A percentile compares a stretch with the other conserved stretches of the same genome.
phyloP scores from a whole-genome alignment of 2,888 invertebrate genomes.

The Oligia fasciuncula region DNA sequence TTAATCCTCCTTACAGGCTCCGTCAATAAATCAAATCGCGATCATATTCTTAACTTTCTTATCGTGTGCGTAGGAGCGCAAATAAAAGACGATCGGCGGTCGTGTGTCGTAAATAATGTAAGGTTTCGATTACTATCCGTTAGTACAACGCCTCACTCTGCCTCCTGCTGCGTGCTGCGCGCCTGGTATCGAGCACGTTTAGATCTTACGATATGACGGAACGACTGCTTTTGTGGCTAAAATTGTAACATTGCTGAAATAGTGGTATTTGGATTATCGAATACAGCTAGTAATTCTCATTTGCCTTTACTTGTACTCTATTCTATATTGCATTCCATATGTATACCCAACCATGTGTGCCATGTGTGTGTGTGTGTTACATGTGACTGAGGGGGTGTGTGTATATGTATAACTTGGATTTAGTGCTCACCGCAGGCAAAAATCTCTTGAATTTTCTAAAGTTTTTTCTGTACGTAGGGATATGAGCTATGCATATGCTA shows the following conservation, averaged over 20 bases:
- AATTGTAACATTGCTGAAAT: not conserved
- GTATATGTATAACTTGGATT: too few species aligned
- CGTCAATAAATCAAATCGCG: constrained; percentile 47
- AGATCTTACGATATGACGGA: constrained; percentile 50
- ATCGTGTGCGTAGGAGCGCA: constrained; percentile 73
- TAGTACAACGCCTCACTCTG: constrained; percentile 75
- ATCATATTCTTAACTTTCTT: constrained; percentile 51
- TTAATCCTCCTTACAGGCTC: constrained; percentile 35
- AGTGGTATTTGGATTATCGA: not conserved
- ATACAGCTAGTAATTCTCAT: not conserved
- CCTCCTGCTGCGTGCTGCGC: constrained; percentile 77
- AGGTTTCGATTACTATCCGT: constrained; percentile 82
- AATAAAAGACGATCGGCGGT: constrained; percentile 77
- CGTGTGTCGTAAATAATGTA: constrained; percentile 77
- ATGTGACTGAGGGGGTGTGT: too few species aligned
- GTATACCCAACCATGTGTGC: too few species aligned
- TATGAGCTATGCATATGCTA: not conserved
- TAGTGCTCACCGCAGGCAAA: too few species aligned
- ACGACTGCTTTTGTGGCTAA: constrained; percentile 36
- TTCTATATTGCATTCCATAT: too few species aligned
- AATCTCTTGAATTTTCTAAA: too few species aligned
- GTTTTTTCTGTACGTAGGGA: not conserved
- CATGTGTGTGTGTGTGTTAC: too few species aligned
- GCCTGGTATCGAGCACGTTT: constrained; percentile 59
- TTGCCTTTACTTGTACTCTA: too few species aligned